Percentiles rank a stretch among this genome's conserved stretches.
These are phyloP conservation scores for Drosophila anomalata DNA, from an alignment of 2,888 invertebrate genomes.

Conservation along the genomic window DNA sequence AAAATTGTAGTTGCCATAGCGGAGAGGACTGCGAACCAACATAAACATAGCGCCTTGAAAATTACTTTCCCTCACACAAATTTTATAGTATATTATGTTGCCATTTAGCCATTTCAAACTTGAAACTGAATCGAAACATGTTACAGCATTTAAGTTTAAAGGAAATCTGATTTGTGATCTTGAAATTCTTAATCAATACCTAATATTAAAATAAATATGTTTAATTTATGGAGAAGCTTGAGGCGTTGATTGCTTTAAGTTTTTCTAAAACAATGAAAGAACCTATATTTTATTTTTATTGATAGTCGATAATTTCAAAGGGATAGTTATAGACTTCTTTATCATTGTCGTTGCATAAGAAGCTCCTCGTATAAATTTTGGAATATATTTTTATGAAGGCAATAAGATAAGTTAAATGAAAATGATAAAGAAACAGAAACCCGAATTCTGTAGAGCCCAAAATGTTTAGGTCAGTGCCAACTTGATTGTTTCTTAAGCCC, in stretches of 20 bases:
- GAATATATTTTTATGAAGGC: neutral
- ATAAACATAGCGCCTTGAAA: conserved; percentile 1
- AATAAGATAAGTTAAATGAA: neutral
- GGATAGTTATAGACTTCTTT: no score
- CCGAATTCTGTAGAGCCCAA: no score
- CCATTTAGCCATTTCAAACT: conserved; percentile 19
- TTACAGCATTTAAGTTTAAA: conserved; percentile 48
- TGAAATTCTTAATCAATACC: conserved; percentile 70
- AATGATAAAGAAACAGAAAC: neutral
- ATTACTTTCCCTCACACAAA: conserved; percentile 1
- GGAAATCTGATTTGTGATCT: conserved; percentile 76
- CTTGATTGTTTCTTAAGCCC: conserved; percentile 22
- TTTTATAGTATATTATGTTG: conserved; percentile 19
- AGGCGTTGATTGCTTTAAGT: conserved; percentile 74
- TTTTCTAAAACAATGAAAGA: conserved; percentile 40
- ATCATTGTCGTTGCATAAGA: no score
- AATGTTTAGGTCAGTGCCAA: neutral
- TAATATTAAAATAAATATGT: conserved; percentile 62
- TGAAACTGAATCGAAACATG: conserved; percentile 23
- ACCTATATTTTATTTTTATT: neutral
- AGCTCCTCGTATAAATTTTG: no score
- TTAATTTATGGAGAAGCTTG: conserved; percentile 59
- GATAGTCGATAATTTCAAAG: neutral
- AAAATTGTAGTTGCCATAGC: conserved; percentile 9
- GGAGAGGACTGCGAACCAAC: neutral